These are phyloP conservation scores for Psophia crepitans DNA, from an alignment of 2,113 vertebrate genomes.

Conservation along the genomic window DNA sequence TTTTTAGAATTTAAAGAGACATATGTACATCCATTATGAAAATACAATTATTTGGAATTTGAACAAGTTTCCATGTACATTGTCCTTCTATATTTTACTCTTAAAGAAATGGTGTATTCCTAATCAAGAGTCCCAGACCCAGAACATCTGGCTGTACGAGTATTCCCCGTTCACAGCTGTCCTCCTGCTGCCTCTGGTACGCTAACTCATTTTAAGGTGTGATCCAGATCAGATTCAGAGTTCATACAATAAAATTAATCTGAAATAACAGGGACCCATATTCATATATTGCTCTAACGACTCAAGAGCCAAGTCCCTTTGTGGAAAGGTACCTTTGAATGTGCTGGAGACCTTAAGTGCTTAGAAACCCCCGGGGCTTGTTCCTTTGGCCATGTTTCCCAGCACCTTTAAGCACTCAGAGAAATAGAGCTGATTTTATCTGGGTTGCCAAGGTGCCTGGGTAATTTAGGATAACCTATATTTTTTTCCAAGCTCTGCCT, in stretches of 20 bases:
- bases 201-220: background rate
- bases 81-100: background rate
- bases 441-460: background rate
- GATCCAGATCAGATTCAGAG: background rate
- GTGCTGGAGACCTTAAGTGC: background rate
- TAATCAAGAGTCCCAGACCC: background rate
- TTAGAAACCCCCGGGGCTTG: background rate
- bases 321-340: background rate
- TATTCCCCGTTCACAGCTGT: background rate
- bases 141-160: background rate
- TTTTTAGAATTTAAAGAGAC: background rate
- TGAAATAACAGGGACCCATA: background rate
- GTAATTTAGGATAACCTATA: background rate
- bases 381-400: background rate
- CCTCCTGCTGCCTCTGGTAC: background rate
- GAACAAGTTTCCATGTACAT: background rate
- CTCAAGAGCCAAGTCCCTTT: background rate
- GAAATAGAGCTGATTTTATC: background rate
- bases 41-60: background rate
- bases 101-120: background rate
- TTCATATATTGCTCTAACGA: background rate
- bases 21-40: accelerated
- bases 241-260: background rate
- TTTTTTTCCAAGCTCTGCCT: background rate
- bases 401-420: background rate